Percentiles rank a stretch among this genome's conserved stretches.
Evolutionary conservation across 2,888 invertebrate genomes (phyloP).

Genomic region (Drepana falcataria): DNA sequence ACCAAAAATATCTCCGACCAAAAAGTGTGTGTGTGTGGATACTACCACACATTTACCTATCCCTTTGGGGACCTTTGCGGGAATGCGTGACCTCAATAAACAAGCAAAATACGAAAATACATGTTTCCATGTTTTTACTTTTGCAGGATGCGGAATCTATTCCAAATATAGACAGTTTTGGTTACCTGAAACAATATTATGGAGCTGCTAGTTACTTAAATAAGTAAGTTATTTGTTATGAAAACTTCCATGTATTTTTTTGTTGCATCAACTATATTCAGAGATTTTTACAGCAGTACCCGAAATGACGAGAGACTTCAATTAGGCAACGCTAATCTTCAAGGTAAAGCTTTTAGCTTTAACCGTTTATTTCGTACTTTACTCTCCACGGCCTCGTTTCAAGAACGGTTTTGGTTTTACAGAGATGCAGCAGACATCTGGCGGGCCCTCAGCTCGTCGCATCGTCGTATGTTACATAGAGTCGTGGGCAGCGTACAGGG

Average conservation of each 20-base stretch:
- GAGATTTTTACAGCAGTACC: constrained; percentile 32
- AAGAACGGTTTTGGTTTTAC: neutral
- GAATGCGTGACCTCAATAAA: neutral
- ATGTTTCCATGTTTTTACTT: neutral
- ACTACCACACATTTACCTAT: no score
- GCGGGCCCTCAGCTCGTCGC: constrained; percentile 39
- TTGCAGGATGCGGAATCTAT: constrained; percentile 46
- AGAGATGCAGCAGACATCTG: constrained; percentile 65
- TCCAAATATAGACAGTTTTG: constrained; percentile 23
- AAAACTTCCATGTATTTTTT: neutral
- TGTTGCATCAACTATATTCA: no score
- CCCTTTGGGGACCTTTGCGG: no score
- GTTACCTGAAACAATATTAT: constrained; percentile 47
- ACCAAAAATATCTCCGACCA: no score
- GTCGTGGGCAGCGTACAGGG: constrained; percentile 82
- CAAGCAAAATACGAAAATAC: neutral
- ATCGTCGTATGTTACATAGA: constrained; percentile 84
- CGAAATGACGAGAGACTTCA: constrained; percentile 59
- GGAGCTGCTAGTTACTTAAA: constrained; percentile 67
- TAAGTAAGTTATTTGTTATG: constrained; percentile 39
- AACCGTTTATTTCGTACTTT: no score
- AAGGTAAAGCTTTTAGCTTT: constrained; percentile 36
- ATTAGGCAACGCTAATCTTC: constrained; percentile 66
- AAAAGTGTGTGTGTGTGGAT: no score
- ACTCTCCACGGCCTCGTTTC: neutral